A percentile compares a stretch with the other conserved stretches of the same genome.
phyloP scores from a whole-genome alignment of 1,140 invertebrate species.

The Ceratina australensis region DNA sequence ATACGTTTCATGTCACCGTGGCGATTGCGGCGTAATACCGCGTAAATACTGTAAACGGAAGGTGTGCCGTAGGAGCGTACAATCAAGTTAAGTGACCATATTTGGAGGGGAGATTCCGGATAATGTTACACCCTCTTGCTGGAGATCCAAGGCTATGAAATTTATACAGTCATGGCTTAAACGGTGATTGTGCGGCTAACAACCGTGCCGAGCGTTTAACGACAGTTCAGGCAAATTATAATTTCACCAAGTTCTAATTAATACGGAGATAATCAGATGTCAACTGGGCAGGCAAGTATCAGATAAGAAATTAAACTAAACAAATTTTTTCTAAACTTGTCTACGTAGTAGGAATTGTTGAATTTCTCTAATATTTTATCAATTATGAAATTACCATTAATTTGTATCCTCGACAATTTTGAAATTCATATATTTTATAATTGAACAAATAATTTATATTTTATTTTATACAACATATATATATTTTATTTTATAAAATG shows the following conservation, averaged over 20 bases:
- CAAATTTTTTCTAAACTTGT: no score
- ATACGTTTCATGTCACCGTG: slow-evolving; percentile 6
- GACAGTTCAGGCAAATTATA: not conserved
- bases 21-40: slow-evolving; percentile 16
- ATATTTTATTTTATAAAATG: no score
- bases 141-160: slow-evolving; percentile 25
- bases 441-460: no score
- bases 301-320: no score
- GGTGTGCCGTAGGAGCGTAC: slow-evolving; percentile 4
- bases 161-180: slow-evolving; percentile 13
- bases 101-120: slow-evolving; percentile 30
- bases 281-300: not conserved
- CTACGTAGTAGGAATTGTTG: no score
- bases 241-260: not conserved
- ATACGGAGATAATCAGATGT: not conserved
- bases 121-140: not conserved
- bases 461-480: no score
- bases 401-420: no score
- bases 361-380: no score
- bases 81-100: slow-evolving; percentile 38
- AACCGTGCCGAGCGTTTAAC: slow-evolving; percentile 5
- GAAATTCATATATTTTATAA: no score
- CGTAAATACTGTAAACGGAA: slow-evolving; percentile 20
- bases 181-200: not conserved
- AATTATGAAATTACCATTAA: no score